These are phyloP conservation scores for Meiosimyza decipiens DNA, from an alignment of 2,888 invertebrate species.

Conservation along the genomic window DNA sequence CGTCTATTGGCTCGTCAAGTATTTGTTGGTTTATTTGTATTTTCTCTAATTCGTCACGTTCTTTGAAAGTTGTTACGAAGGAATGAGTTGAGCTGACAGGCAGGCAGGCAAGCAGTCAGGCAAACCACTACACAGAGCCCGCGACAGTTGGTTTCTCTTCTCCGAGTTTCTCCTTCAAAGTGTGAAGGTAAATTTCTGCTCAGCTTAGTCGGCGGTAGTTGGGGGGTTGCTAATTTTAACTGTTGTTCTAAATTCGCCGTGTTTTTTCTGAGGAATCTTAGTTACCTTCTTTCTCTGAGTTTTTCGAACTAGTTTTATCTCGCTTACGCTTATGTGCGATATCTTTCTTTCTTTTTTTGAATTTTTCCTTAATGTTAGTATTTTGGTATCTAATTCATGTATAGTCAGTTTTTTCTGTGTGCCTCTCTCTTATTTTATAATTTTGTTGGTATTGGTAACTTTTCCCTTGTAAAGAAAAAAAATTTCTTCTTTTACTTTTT, in stretches of 20 bases:
- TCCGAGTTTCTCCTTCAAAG: slow-evolving; percentile 21
- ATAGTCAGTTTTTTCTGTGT: slow-evolving; percentile 35
- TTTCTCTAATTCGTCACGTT: slow-evolving; percentile 23
- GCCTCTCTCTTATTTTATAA: slow-evolving; percentile 24
- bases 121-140: slow-evolving; percentile 11
- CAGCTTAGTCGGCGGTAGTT: slow-evolving; percentile 5
- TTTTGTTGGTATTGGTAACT: neutral
- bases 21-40: slow-evolving; percentile 19
- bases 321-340: slow-evolving; percentile 13
- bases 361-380: slow-evolving; percentile 15
- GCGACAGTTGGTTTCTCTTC: neutral
- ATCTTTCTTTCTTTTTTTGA: neutral
- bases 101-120: slow-evolving; percentile 1
- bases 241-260: slow-evolving; percentile 39
- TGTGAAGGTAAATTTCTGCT: slow-evolving; percentile 1
- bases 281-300: slow-evolving; percentile 11
- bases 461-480: slow-evolving; percentile 39
- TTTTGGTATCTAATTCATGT: slow-evolving; percentile 17
- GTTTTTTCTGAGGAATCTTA: slow-evolving; percentile 28
- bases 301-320: slow-evolving; percentile 20
- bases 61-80: neutral
- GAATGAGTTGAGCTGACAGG: neutral
- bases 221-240: slow-evolving; percentile 5
- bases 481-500: slow-evolving; percentile 35
- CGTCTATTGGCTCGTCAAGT: slow-evolving; percentile 35